Evolutionary conservation across 1,140 invertebrate genomes (phyloP).

Genomic region (Caenorhabditis tropicalis): DNA sequence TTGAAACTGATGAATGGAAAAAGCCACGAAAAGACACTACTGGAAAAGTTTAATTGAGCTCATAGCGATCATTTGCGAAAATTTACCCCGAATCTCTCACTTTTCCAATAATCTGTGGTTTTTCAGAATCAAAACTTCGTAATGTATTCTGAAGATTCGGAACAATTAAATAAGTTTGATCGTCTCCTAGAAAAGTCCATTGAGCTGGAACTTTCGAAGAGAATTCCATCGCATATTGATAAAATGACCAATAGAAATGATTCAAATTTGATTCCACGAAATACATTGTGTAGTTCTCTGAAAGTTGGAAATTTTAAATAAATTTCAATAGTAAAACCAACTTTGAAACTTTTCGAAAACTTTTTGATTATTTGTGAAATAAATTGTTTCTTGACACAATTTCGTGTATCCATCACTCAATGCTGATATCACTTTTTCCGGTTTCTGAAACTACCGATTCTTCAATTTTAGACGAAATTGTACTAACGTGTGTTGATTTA

Average conservation of each 20-base stretch:
- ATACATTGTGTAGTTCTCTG: constrained; percentile 1
- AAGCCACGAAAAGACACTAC: neutral
- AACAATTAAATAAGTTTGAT: constrained; percentile 31
- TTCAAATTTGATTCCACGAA: neutral
- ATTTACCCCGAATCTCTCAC: neutral
- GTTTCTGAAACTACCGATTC: neutral
- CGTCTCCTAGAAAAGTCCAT: constrained; percentile 17
- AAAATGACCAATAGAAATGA: constrained; percentile 29
- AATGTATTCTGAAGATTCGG: neutral
- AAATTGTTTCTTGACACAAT: neutral
- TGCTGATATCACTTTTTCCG: constrained; percentile 19
- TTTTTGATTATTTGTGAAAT: constrained; percentile 3
- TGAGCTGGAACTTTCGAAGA: constrained; percentile 10
- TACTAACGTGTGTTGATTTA: neutral
- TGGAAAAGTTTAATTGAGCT: neutral
- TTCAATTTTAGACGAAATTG: neutral
- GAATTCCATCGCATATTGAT: neutral
- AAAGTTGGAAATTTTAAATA: neutral
- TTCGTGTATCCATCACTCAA: neutral
- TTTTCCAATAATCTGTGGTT: neutral
- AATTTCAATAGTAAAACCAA: neutral
- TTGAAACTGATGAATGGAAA: neutral
- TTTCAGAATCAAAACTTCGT: neutral
- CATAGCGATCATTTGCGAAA: neutral
- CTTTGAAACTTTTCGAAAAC: neutral